Base-by-base conservation (phyloP, 2,888 invertebrate species). In the Acleris laterana region DNA sequence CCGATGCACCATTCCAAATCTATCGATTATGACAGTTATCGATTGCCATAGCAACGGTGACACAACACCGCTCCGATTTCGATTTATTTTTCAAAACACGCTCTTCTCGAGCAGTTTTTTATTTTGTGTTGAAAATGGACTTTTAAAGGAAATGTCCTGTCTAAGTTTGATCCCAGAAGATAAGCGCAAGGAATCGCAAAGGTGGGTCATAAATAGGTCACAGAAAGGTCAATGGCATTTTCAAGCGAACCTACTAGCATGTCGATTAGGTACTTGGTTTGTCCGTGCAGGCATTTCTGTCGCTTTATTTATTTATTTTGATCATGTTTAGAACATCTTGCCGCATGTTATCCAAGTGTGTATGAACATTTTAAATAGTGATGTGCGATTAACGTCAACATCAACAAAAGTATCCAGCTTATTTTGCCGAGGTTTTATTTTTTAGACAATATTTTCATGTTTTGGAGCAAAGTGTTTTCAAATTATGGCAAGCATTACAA, bases 81-180 rank as follows among this genome's bases (percentile, higher is more conserved):
- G 63, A 65, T 77, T 71, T 79, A 74, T 77, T 77, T 79, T 78
- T 66, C 63, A 69, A 69, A 62, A 68, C 62, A 42, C 68, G 72
- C 80, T 81, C 74, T 65, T 49, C 80, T 84, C 74, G 76, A 77
- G 79, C 71, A 63, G 68, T 74, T 73, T 69, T 64, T 71, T 67
- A 68, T 73, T 69, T 84, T 78, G 70, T 81, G 70, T 72, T 70
- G 73, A 81, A 78, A 79, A 90, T 90, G 88, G 77, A 69, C 63
- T 67, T 74, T 77, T 82, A 76, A 74, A 71, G 74, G 89, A 71
- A 62, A 93, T 93, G 91, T 93, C 94, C 79, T 87, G 90, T 71
- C 72, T 94, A 76, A 94, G 93, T 83, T 81, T 94, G 63, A 82
- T 92, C 61, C 92, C 93, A 17, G 93, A 94, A 80, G 93, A 93